Evolutionary conservation across 2,797 vertebrate genomes (phyloP).

Genomic region (Coluber constrictor): DNA sequence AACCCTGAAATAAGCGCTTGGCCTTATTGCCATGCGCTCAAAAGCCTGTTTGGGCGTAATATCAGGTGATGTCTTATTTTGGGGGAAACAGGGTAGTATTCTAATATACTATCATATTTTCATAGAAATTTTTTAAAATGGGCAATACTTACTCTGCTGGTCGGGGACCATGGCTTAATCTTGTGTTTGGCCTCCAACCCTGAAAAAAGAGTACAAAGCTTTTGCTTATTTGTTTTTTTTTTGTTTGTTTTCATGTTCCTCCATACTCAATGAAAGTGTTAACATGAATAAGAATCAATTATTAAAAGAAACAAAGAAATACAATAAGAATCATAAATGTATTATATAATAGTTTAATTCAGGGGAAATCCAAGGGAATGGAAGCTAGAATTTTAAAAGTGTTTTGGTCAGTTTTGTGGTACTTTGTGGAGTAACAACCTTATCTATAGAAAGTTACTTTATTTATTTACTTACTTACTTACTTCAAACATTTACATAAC

Average conservation of each 20-base stretch:
- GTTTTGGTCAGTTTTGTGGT: background rate
- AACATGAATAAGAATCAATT: background rate
- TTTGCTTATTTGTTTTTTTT: background rate
- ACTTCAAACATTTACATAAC: background rate
- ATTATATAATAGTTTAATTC: background rate
- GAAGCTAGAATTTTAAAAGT: background rate
- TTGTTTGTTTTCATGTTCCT: background rate
- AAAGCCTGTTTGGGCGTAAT: no score
- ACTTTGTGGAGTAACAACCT: background rate
- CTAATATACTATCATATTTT: background rate
- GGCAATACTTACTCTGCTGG: slow-evolving; percentile 69
- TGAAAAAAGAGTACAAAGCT: slow-evolving; percentile 37
- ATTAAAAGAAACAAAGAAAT: background rate
- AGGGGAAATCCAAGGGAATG: background rate
- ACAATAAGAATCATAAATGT: background rate
- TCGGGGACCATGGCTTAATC: slow-evolving; percentile 35
- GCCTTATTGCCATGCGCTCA: no score
- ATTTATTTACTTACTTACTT: background rate
- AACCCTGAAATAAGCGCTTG: no score
- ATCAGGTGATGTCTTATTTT: no score
- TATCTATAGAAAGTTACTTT: background rate
- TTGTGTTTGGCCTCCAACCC: slow-evolving; percentile 58
- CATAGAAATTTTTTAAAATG: background rate
- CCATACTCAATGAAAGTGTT: background rate
- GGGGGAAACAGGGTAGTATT: background rate